A percentile compares a stretch with the other conserved stretches of the same genome.
Conservation (phyloP, 2,113 vertebrate species). For the Apaloderma vittatum region DNA sequence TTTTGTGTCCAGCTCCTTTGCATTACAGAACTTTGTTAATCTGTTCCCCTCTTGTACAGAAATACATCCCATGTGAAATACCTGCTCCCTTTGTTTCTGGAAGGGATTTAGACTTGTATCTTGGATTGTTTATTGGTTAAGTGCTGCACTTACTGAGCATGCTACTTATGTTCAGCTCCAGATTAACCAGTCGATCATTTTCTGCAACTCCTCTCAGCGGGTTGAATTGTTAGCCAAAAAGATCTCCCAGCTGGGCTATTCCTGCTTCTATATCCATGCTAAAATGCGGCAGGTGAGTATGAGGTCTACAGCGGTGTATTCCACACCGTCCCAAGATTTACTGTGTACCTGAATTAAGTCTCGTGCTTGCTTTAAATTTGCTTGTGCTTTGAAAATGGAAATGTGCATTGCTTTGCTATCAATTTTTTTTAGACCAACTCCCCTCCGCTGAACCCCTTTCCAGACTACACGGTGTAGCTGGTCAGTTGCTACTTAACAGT, state of each 20-base stretch:
- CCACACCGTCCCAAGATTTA: not conserved
- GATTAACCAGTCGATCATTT: conserved; percentile 99
- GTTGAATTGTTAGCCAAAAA: conserved; percentile 99
- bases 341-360: not conserved
- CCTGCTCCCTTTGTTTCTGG: not conserved
- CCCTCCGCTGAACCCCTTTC: not conserved
- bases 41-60: not conserved
- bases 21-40: not conserved
- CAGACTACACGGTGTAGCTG: not conserved
- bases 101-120: not conserved
- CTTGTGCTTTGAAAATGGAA: not conserved
- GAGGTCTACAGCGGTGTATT: not conserved
- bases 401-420: not conserved
- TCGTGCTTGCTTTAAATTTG: not conserved
- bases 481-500: not conserved
- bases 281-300: conserved; percentile 98
- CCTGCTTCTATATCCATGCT: conserved; percentile 99
- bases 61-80: not conserved
- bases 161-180: conserved; percentile 86
- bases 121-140: not conserved
- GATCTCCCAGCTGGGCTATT: conserved; percentile 99
- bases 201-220: conserved; percentile 99
- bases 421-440: not conserved
- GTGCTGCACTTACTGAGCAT: not conserved
- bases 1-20: not conserved